A percentile compares a stretch with the other conserved stretches of the same genome.
Conservation (phyloP, 1,140 invertebrate species). For the Liolophura sinensis region DNA sequence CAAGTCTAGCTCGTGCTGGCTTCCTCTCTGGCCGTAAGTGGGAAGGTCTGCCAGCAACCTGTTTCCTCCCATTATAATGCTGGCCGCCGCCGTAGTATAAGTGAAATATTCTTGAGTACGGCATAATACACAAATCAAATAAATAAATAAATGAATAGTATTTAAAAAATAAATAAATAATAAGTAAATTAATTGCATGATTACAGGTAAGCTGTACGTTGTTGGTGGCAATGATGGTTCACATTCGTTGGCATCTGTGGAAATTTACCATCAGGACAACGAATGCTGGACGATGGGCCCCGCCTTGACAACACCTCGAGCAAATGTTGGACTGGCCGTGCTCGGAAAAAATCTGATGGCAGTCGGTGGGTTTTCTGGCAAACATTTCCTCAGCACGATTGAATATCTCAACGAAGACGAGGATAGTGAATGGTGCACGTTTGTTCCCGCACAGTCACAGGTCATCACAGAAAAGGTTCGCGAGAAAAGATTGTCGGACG, state of each 20-base stretch:
- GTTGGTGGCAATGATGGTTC: slow-evolving; percentile 62
- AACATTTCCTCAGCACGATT: slow-evolving; percentile 81
- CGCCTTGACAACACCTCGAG: slow-evolving; percentile 83
- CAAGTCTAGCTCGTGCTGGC: too few relatives aligned
- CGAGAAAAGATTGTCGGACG: too few relatives aligned
- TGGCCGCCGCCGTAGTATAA: too few relatives aligned
- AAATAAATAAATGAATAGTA: background rate
- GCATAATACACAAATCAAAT: too few relatives aligned
- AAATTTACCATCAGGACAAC: slow-evolving; percentile 80
- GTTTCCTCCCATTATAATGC: too few relatives aligned
- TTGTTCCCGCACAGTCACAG: slow-evolving; percentile 19
- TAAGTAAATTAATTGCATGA: background rate
- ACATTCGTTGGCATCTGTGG: slow-evolving; percentile 79
- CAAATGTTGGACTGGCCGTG: slow-evolving; percentile 81
- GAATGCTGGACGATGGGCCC: slow-evolving; percentile 81
- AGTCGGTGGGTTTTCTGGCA: slow-evolving; percentile 85
- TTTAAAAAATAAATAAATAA: background rate
- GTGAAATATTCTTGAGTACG: too few relatives aligned
- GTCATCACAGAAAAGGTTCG: too few relatives aligned
- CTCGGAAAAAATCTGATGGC: slow-evolving; percentile 69
- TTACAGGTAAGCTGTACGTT: slow-evolving; percentile 62
- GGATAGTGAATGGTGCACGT: slow-evolving; percentile 42
- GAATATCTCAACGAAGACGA: slow-evolving; percentile 63
- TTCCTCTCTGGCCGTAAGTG: too few relatives aligned
- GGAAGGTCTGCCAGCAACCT: too few relatives aligned